A percentile compares a stretch with the other conserved stretches of the same genome.
Conservation (phyloP, 2,888 invertebrate species). For the Nomada fucata region DNA sequence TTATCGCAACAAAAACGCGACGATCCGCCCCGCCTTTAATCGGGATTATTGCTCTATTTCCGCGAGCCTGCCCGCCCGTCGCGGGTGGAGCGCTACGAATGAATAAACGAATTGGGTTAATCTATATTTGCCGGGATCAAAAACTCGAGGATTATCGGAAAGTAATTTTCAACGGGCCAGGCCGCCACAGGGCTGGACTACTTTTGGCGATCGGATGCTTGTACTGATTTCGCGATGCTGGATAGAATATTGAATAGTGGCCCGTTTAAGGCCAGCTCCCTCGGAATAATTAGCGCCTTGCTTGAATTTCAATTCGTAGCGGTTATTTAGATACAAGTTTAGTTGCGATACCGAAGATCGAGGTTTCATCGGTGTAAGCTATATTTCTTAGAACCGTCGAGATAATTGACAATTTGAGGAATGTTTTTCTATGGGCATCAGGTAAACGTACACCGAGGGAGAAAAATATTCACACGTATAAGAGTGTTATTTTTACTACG, state of each 20-base stretch:
- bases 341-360: too few relatives aligned
- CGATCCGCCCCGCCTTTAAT: slow-evolving; percentile 62
- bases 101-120: slow-evolving; percentile 70
- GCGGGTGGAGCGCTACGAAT: slow-evolving; percentile 42
- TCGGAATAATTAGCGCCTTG: background rate
- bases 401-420: too few relatives aligned
- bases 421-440: too few relatives aligned
- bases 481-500: too few relatives aligned
- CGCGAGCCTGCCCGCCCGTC: slow-evolving; percentile 39
- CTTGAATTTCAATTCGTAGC: background rate
- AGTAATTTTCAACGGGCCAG: slow-evolving; percentile 58
- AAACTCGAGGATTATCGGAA: slow-evolving; percentile 67
- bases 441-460: too few relatives aligned
- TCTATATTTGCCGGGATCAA: slow-evolving; percentile 69
- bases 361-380: too few relatives aligned
- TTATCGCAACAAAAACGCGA: slow-evolving; percentile 64
- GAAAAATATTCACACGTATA: too few relatives aligned
- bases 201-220: slow-evolving; percentile 22
- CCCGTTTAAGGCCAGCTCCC: background rate
- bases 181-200: slow-evolving; percentile 11
- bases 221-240: background rate
- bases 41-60: slow-evolving; percentile 68
- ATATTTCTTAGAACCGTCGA: too few relatives aligned
- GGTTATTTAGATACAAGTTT: background rate
- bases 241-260: background rate